These are phyloP conservation scores for Nephotettix cincticeps DNA, from an alignment of 1,140 invertebrate genomes.

Conservation along the genomic window DNA sequence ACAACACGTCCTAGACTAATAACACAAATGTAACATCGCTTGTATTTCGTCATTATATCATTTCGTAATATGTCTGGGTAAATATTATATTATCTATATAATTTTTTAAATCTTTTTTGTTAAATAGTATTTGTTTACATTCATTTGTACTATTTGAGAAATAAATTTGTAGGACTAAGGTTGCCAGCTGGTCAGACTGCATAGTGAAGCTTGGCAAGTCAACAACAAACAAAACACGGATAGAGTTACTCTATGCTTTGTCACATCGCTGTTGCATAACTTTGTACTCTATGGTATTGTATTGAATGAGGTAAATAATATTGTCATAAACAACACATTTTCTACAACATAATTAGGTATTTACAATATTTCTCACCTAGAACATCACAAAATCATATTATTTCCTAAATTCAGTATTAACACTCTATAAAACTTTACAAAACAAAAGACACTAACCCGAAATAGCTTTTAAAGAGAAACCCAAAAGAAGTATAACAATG, in stretches of 20 bases:
- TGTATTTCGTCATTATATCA: background rate
- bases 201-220: background rate
- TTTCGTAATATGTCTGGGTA: conserved; percentile 14
- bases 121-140: conserved; percentile 23
- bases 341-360: conserved; percentile 9
- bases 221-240: background rate
- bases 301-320: conserved; percentile 11
- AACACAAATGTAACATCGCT: conserved; percentile 3
- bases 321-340: conserved; percentile 19
- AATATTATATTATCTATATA: conserved; percentile 15
- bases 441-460: too few relatives aligned
- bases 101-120: conserved; percentile 11
- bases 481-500: background rate
- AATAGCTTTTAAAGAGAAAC: too few relatives aligned
- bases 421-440: too few relatives aligned
- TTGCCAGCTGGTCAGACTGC: background rate
- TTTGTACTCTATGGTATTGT: conserved; percentile 10
- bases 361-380: background rate
- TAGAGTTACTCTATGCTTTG: background rate
- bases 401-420: too few relatives aligned
- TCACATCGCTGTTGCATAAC: background rate
- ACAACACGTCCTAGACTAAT: conserved; percentile 3
- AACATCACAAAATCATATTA: background rate
- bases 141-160: conserved; percentile 28
- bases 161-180: conserved; percentile 19